These are phyloP conservation scores for Drosophila lutescens DNA, from an alignment of 2,888 invertebrate species.

Conservation along the genomic window DNA sequence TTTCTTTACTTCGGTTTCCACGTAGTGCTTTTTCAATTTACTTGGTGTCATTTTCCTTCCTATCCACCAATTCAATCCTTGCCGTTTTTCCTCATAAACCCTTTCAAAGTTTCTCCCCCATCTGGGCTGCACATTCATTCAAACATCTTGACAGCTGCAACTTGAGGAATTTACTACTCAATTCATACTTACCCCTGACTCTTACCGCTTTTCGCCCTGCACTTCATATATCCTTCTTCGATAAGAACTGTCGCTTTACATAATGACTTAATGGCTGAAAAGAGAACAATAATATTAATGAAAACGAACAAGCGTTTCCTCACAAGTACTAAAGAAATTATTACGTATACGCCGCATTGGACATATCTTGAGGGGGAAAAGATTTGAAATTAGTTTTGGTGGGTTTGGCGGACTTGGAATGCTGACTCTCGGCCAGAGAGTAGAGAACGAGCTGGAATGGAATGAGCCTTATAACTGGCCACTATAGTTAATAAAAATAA, in stretches of 20 bases:
- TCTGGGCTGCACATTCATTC: constrained; percentile 17
- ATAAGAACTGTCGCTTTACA: constrained; percentile 22
- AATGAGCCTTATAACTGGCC: constrained; percentile 34
- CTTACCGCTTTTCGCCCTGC: background rate
- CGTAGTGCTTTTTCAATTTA: background rate
- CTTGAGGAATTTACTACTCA: constrained; percentile 10
- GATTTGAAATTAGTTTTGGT: constrained; percentile 21
- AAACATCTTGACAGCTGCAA: constrained; percentile 24
- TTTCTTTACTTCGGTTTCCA: background rate
- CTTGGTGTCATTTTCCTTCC: constrained; percentile 1
- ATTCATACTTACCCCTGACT: constrained; percentile 6
- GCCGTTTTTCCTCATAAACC: background rate
- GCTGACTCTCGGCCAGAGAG: constrained; percentile 16
- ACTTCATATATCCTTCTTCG: background rate
- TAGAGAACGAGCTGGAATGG: constrained; percentile 29
- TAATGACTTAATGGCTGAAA: constrained; percentile 18
- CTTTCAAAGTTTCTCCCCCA: constrained; percentile 5
- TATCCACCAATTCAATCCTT: constrained; percentile 1
- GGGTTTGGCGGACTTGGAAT: constrained; percentile 17
- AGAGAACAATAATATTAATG: constrained; percentile 5
- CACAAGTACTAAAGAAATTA: constrained; percentile 9
- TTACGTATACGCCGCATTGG: constrained; percentile 12
- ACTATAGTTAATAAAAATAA: constrained; percentile 33
- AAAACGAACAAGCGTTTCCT: constrained; percentile 3
- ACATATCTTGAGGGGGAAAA: background rate